Percentiles rank a stretch among this genome's conserved stretches.
phyloP scores from a whole-genome alignment of 1,140 invertebrate species.

The Antheraea pernyi region DNA sequence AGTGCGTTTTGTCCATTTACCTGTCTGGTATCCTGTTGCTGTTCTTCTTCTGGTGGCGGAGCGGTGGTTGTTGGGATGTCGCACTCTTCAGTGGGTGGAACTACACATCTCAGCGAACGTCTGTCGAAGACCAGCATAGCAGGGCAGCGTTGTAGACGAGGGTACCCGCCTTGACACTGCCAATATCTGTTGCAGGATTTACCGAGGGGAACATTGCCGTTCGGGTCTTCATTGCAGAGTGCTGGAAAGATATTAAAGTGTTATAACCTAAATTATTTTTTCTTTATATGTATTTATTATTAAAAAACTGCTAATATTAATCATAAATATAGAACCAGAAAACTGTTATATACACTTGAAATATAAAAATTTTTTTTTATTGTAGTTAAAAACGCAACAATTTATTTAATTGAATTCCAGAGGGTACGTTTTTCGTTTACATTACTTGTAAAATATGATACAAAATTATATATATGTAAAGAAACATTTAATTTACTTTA shows the following conservation, averaged over 20 bases:
- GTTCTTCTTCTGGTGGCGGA: conserved; percentile 78
- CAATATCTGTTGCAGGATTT: conserved; percentile 96
- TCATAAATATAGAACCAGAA: too few species aligned
- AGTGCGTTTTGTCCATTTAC: conserved; percentile 21
- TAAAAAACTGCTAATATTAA: too few species aligned
- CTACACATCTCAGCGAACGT: conserved; percentile 88
- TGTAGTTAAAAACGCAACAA: too few species aligned
- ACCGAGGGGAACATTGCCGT: conserved; percentile 87
- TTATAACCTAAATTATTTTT: background rate
- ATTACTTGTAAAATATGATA: too few species aligned
- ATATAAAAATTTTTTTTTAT: too few species aligned
- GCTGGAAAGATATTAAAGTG: conserved; percentile 79
- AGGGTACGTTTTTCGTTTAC: too few species aligned
- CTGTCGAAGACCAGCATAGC: conserved; percentile 95
- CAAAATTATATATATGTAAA: too few species aligned
- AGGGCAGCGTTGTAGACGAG: conserved; percentile 92
- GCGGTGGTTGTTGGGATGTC: conserved; percentile 89
- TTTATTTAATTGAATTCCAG: too few species aligned
- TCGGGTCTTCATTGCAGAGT: conserved; percentile 93
- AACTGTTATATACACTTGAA: too few species aligned
- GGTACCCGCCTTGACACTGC: conserved; percentile 96
- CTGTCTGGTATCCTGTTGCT: conserved; percentile 45
- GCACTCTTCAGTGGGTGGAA: conserved; percentile 93
- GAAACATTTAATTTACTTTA: too few species aligned
- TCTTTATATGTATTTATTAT: too few species aligned